A percentile compares a stretch with the other conserved stretches of the same genome.
These are phyloP conservation scores for Sycophila texana DNA, from an alignment of 2,888 invertebrate genomes.

Conservation along the genomic window DNA sequence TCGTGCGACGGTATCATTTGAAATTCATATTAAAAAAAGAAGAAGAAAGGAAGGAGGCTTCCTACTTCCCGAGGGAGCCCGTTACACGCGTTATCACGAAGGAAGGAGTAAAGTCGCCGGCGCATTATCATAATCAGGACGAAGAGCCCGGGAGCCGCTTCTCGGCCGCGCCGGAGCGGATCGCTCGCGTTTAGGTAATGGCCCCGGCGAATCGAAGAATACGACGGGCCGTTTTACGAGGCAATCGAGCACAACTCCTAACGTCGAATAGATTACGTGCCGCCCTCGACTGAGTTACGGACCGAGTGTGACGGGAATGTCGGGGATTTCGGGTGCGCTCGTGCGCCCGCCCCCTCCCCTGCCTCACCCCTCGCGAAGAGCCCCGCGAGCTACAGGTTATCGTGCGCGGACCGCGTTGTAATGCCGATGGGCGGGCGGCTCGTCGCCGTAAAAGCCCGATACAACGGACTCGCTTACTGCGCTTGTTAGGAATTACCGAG, in stretches of 20 bases:
- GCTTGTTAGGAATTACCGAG: constrained; percentile 1
- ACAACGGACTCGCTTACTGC: neutral
- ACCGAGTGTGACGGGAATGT: constrained; percentile 33
- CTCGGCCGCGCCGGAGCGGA: constrained; percentile 65
- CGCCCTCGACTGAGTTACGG: constrained; percentile 33
- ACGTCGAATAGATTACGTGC: constrained; percentile 51
- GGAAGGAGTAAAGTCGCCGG: neutral
- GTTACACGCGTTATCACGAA: neutral
- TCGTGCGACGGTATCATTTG: too few relatives aligned
- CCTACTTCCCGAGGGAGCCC: neutral
- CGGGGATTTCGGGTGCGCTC: neutral
- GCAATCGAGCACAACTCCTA: constrained; percentile 50
- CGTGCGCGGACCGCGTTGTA: neutral
- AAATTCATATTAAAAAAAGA: too few relatives aligned
- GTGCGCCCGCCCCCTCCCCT: neutral
- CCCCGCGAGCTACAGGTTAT: constrained; percentile 37
- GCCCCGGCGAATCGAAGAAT: constrained; percentile 38
- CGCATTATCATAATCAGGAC: constrained; percentile 65
- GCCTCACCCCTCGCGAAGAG: too few relatives aligned
- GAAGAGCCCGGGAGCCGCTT: constrained; percentile 28
- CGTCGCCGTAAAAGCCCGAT: neutral
- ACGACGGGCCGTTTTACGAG: constrained; percentile 48
- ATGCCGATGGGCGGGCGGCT: neutral
- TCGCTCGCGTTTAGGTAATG: constrained; percentile 64
- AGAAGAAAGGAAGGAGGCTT: too few relatives aligned